Conservation (phyloP, 92 coral and sea anemone species). For the Blastomussa wellsi region DNA sequence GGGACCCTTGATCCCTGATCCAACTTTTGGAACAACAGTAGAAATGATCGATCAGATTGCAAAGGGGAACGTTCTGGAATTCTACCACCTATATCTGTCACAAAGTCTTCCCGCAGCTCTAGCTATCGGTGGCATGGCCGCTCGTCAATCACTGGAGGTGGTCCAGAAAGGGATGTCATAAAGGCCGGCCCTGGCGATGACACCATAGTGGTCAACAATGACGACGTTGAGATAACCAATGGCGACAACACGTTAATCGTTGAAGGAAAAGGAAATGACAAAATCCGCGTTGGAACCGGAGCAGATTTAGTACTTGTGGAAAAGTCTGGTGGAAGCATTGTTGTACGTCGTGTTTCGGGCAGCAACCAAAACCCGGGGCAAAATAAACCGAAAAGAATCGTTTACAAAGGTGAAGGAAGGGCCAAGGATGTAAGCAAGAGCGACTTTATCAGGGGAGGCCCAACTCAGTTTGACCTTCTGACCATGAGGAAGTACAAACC, state of each 20-base stretch:
- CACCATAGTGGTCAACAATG: slow-evolving; percentile 51
- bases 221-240: slow-evolving; percentile 34
- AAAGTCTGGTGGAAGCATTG: slow-evolving; percentile 46
- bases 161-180: slow-evolving; percentile 62
- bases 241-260: slow-evolving; percentile 56
- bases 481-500: slow-evolving; percentile 45
- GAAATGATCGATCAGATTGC: slow-evolving; percentile 40
- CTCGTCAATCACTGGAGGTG: slow-evolving; percentile 53
- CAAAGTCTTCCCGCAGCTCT: slow-evolving; percentile 31
- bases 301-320: slow-evolving; percentile 46
- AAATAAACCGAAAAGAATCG: slow-evolving; percentile 50
- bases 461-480: slow-evolving; percentile 52
- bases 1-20: slow-evolving; percentile 42
- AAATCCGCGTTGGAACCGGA: slow-evolving; percentile 46
- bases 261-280: slow-evolving; percentile 49
- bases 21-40: slow-evolving; percentile 43
- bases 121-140: slow-evolving; percentile 37
- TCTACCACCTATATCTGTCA: slow-evolving; percentile 8
- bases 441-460: slow-evolving; percentile 41
- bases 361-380: neutral
- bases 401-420: slow-evolving; percentile 44
- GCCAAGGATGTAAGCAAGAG: slow-evolving; percentile 11
- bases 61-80: slow-evolving; percentile 42
- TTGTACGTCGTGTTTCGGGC: neutral
- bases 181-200: slow-evolving; percentile 55